Base-by-base conservation (phyloP, 2,888 invertebrate species). In the Leptinotarsa tumamoca region DNA sequence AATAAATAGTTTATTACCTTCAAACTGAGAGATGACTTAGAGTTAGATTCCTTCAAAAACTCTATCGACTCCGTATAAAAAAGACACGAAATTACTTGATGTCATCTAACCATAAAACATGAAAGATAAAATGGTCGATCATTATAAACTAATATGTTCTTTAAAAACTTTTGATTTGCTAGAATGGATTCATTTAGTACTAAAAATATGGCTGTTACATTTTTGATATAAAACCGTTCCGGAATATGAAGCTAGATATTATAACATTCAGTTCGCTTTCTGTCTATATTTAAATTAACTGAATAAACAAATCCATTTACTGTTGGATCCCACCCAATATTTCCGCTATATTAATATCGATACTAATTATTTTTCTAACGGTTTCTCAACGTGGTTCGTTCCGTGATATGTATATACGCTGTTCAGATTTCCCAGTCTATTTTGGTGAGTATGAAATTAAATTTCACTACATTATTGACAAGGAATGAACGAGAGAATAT, bases 291-390 rank as follows among this genome's bases (percentile, higher is more conserved):
- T 58, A 23, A 58, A 58, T 58, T 4, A 63, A 33, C 63, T 33
- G 63, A 63, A 63, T 63, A 63, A 63, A 63, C 33, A 63, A 43
- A 63, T 63, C 2, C 1, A 33, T 63, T 33, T 63, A 63, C 63
- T 63, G 63, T 63, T 63, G 10, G 63, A 43, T 63, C 63, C 63
- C 63, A 63, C 63, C 63, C 63, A 63, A 43, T 63, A 63, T 63
- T 63, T 63, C 63, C 63, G 63, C 63, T 63, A 63, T 63, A 33
- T 63, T 63, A 63, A 63, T 63, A 63, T 43, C 63, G 63, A n/a
- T 13, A 17, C 63, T 33, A 43, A 63, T 63, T 63, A 63, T 63
- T 63, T 63, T 63, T 63, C 63, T 63, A 63, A 63, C 63, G 63
- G 63, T 63, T 63, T 63, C 63, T 63, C 63, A 63, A 63, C 63